A percentile compares a stretch with the other conserved stretches of the same genome.
phyloP scores from a whole-genome alignment of 1,140 invertebrate genomes.

The Drosophila nikananu region DNA sequence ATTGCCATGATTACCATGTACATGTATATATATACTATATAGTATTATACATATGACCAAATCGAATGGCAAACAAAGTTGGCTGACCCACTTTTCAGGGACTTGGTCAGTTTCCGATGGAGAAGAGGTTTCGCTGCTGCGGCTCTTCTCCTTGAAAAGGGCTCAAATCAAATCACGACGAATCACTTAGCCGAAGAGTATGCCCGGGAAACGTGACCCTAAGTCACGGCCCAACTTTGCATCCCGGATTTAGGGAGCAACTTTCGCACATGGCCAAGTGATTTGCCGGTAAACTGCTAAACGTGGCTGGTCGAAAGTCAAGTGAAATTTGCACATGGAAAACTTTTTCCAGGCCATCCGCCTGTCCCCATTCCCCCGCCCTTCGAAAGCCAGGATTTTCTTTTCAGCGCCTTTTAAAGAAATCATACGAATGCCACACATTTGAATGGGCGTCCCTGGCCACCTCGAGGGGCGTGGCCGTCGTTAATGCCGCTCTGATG shows the following conservation, averaged over 20 bases:
- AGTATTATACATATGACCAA: slow-evolving; percentile 20
- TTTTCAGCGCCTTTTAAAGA: slow-evolving; percentile 57
- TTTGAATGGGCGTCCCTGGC: slow-evolving; percentile 45
- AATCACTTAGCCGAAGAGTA: slow-evolving; percentile 76
- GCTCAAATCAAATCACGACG: slow-evolving; percentile 77
- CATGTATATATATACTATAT: not conserved
- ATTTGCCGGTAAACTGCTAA: slow-evolving; percentile 79
- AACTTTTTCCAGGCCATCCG: slow-evolving; percentile 48
- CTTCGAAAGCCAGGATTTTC: not conserved
- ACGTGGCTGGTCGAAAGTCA: slow-evolving; percentile 71
- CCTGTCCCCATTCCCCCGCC: not conserved
- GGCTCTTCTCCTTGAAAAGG: slow-evolving; percentile 30
- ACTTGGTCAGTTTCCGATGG: slow-evolving; percentile 3
- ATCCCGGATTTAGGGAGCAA: slow-evolving; percentile 43
- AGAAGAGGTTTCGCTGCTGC: not conserved
- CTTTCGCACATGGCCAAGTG: slow-evolving; percentile 57
- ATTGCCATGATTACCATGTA: too few relatives aligned
- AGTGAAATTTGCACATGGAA: slow-evolving; percentile 65
- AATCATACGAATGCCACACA: slow-evolving; percentile 65
- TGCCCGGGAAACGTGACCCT: slow-evolving; percentile 55
- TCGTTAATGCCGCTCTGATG: slow-evolving; percentile 51
- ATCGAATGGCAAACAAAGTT: slow-evolving; percentile 61
- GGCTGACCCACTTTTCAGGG: slow-evolving; percentile 65
- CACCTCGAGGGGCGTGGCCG: slow-evolving; percentile 20
- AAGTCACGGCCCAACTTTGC: slow-evolving; percentile 66